These are phyloP conservation scores for Caranx melampygus DNA, from an alignment of 2,113 vertebrate genomes.

Conservation along the genomic window DNA sequence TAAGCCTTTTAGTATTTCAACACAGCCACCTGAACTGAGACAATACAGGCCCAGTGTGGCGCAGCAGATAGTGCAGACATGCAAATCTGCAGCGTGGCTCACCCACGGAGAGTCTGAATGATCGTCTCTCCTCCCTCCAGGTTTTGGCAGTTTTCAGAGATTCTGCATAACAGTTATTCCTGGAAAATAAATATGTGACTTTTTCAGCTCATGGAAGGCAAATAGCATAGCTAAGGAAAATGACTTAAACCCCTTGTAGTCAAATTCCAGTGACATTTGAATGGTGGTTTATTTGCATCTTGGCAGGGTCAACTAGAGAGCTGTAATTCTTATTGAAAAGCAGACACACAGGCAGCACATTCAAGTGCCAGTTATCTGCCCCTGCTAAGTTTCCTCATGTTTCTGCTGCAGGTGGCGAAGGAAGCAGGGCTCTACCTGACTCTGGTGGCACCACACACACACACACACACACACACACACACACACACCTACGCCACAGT, in stretches of 20 bases:
- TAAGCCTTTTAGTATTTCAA: conserved; percentile 3
- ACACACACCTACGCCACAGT: not conserved
- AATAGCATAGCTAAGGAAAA: conserved; percentile 56
- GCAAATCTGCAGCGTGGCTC: not conserved
- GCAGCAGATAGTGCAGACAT: conserved; percentile 31
- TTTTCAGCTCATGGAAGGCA: conserved; percentile 20
- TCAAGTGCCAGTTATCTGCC: conserved; percentile 63
- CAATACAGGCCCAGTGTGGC: conserved; percentile 1
- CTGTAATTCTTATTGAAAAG: conserved; percentile 55
- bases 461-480: not conserved
- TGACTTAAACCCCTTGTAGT: conserved; percentile 58
- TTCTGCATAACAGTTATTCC: conserved; percentile 40
- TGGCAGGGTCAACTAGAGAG: conserved; percentile 56
- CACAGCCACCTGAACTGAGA: not conserved
- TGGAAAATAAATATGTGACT: conserved; percentile 27
- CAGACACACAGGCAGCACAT: conserved; percentile 46
- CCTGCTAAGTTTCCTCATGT: conserved; percentile 26
- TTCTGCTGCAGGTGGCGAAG: conserved; percentile 43
- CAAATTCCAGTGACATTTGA: conserved; percentile 66
- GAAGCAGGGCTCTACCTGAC: conserved; percentile 7
- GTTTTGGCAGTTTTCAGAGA: conserved; percentile 27
- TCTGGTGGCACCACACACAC: conserved; percentile 1
- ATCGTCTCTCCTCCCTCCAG: not conserved
- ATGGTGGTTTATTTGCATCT: conserved; percentile 72
- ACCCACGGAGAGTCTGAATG: conserved; percentile 4